Evolutionary conservation across 2,113 vertebrate species (phyloP).

Genomic region (Dascyllus trimaculatus): DNA sequence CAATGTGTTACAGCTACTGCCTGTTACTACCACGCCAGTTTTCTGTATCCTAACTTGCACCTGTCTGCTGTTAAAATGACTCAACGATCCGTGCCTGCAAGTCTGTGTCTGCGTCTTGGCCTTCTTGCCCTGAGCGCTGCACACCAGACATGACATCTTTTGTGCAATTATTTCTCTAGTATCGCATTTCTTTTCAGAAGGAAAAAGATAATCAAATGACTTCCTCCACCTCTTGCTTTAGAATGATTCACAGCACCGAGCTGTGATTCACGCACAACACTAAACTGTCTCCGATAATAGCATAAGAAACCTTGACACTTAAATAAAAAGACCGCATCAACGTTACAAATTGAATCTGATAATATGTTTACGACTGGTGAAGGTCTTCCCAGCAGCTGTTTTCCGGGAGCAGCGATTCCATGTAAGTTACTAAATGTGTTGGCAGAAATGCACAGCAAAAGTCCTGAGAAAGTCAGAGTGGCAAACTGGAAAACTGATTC

Average conservation of each 20-base stretch:
- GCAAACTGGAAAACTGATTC: neutral
- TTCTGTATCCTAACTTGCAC: neutral
- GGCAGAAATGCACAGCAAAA: slow-evolving; percentile 9
- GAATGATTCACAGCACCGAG: neutral
- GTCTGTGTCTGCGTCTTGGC: neutral
- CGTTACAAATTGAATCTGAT: neutral
- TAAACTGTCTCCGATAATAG: neutral
- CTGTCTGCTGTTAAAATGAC: neutral
- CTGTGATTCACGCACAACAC: neutral
- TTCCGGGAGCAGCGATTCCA: slow-evolving; percentile 9
- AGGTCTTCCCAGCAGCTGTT: neutral
- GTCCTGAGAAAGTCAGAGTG: neutral
- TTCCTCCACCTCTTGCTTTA: neutral
- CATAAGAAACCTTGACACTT: slow-evolving; percentile 9
- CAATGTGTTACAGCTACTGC: no score
- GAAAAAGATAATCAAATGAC: neutral
- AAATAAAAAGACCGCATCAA: neutral
- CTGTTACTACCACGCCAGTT: no score
- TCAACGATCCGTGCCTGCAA: neutral
- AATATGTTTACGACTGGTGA: neutral
- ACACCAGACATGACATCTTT: neutral
- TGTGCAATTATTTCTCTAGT: neutral
- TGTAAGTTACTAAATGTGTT: slow-evolving; percentile 11
- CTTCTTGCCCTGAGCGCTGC: neutral
- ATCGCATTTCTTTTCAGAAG: slow-evolving; percentile 2